These are phyloP conservation scores for Dallia pectoralis DNA, from an alignment of 2,797 vertebrate genomes.

Conservation along the genomic window DNA sequence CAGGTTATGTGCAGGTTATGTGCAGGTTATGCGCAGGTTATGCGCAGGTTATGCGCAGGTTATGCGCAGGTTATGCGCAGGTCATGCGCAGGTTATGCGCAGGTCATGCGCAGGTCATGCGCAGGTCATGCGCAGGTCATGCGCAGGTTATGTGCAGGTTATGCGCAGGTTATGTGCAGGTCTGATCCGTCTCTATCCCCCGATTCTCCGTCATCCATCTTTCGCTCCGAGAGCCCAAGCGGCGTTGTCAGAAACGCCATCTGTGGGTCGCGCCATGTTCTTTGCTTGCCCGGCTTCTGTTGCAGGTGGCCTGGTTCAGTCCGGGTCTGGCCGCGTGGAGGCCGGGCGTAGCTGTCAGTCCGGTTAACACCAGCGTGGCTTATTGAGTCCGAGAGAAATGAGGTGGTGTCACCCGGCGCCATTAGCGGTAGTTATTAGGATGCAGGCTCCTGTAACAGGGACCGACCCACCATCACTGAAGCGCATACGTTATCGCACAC, in stretches of 20 bases:
- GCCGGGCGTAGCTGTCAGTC: not conserved
- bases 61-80: no score
- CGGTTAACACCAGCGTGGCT: not conserved
- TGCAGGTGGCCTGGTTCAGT: not conserved
- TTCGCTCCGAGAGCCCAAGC: not conserved
- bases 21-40: no score
- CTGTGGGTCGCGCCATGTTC: not conserved
- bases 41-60: no score
- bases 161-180: no score
- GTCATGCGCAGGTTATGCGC: no score
- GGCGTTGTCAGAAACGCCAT: not conserved
- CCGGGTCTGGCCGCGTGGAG: not conserved
- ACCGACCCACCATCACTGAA: not conserved
- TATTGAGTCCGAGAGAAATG: not conserved
- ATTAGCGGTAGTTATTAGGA: not conserved
- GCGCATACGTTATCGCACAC: not conserved
- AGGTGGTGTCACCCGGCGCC: not conserved
- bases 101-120: no score
- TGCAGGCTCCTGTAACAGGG: not conserved
- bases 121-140: no score
- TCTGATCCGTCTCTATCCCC: not conserved
- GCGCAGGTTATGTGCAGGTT: no score
- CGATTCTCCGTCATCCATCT: not conserved
- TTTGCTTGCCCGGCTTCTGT: not conserved
- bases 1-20: no score